phyloP scores from a whole-genome alignment of 30 jellyfish, hydroid and myxozoan species.

The Aurelia sp. region DNA sequence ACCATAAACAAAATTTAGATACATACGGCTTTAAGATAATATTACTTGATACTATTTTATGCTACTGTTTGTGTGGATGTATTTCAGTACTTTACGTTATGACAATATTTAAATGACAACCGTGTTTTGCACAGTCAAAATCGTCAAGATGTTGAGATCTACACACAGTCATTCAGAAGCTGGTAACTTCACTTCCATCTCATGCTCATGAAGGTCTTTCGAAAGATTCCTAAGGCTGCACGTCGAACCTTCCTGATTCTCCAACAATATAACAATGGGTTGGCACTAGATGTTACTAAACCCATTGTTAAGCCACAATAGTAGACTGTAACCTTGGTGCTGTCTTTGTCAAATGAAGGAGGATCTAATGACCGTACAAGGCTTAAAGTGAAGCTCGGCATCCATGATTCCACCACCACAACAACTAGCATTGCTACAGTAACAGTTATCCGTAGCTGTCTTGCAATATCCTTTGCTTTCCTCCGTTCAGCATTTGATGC shows the following conservation, averaged over 20 bases:
- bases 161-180: no score
- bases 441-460: conserved; percentile 56
- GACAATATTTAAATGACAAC: no score
- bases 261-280: conserved; percentile 59
- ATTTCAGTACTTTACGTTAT: no score
- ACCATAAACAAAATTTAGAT: no score
- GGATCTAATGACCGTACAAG: conserved; percentile 50
- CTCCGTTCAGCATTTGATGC: conserved; percentile 3
- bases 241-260: conserved; percentile 55
- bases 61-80: no score
- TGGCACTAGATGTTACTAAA: conserved; percentile 43
- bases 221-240: conserved; percentile 47
- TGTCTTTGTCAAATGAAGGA: conserved; percentile 8
- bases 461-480: conserved; percentile 13
- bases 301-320: conserved; percentile 42
- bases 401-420: conserved; percentile 31
- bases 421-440: conserved; percentile 49
- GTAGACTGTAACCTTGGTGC: conserved; percentile 25
- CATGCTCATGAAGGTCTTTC: no score
- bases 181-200: no score
- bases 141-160: no score
- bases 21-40: no score
- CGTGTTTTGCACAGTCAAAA: no score
- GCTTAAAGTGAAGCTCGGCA: conserved; percentile 52
- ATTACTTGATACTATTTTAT: no score